Base-by-base conservation (phyloP, 2,888 invertebrate species). In the Drosophila parthenogenetica region DNA sequence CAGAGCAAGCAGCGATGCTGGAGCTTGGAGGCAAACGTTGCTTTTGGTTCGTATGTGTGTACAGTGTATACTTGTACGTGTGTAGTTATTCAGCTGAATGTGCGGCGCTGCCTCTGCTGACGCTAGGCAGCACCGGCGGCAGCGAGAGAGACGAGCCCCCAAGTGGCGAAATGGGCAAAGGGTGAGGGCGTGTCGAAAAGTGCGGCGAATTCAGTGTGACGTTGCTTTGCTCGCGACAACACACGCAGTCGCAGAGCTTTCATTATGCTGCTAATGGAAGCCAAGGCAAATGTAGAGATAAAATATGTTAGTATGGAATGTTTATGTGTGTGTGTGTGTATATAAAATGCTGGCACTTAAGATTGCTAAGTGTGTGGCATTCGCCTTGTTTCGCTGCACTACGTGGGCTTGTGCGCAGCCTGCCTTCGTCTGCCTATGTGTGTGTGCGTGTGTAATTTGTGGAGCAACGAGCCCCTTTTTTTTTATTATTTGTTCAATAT, bases 121-220 rank as follows among this genome's bases (percentile, higher is more conserved):
- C 61, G 66, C 43, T 77, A 59, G 60, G 32, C 76, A 22, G 39
- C 59, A 32, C 16, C 48, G 45, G 16, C 50, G 25, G 19, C 66
- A 74, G 58, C 25, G 61, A 60, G 42, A 72, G 68, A 69, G 83
- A 87, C 83, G 83, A 84, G 83, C 83, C 83, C 87, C 83, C 85
- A 79, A 86, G 67, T 62, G 46, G 46, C 54, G 50, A 73, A 77
- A 50, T 75, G 53, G 50, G 43, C 62, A 42, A 77, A 76, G 76
- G 69, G 76, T 54, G 69, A 45, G 66, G 66, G 53, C 46, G 57
- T 43, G 60, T 54, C 54, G 43, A 55, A 32, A 39, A 40, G 29
- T 50, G 60, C 72, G 76, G 69, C 50, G 64, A 69, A 81, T 68
- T 58, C 45, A 17, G 17, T 66, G 61, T 67, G 68, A 68, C 66